Base-by-base conservation (phyloP, 2,113 vertebrate species). In the Trinectes maculatus region DNA sequence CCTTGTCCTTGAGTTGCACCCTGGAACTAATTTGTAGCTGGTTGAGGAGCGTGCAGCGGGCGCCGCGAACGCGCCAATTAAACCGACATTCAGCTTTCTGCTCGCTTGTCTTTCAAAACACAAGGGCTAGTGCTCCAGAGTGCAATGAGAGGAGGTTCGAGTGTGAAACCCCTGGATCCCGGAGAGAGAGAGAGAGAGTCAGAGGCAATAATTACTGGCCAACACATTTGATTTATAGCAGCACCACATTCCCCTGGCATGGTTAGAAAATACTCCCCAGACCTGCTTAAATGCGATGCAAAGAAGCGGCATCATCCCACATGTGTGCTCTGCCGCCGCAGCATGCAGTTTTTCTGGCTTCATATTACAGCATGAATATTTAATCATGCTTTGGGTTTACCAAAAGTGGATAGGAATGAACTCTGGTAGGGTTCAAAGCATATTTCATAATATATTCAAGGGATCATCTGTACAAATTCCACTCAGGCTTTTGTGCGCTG, bases 41-140 rank as follows among this genome's bases (percentile, higher is more conserved):
- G 53, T n/a, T 26, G 59, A 68, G 60, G 31, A 59, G 70, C 31
- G 18, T 70, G 66, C 63, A 68, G 51, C 13, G 25, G 61, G 48
- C 64, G 74, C 77, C 24, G n/a, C 72, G 86, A 88, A 82, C 66
- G 40, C 65, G 64, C 72, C 85, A 89, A 88, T 90, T 89, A 89
- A 86, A 87, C 78, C 82, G 83, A 85, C 83, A 72, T 70, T 77
- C 54, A 16, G 63, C 63, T 86, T 70, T 84, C 78, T 63, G 81
- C 79, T 85, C 67, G 28, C 85, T 89, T 81, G 81, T 84, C 87
- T 87, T 83, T 89, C 79, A 84, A 64, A 78, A 76, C 26, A 40
- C 66, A 25, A 4, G 75, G 76, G 70, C 67, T 31, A 6, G 34
- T 28, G 40, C 57, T 62, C 51, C 46, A n/a, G 15, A 55, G 58